Evolutionary conservation across 2,797 vertebrate species (phyloP), one percentile per base, ranked within the genome.

Genomic region (Eutrigla gurnardus): DNA sequence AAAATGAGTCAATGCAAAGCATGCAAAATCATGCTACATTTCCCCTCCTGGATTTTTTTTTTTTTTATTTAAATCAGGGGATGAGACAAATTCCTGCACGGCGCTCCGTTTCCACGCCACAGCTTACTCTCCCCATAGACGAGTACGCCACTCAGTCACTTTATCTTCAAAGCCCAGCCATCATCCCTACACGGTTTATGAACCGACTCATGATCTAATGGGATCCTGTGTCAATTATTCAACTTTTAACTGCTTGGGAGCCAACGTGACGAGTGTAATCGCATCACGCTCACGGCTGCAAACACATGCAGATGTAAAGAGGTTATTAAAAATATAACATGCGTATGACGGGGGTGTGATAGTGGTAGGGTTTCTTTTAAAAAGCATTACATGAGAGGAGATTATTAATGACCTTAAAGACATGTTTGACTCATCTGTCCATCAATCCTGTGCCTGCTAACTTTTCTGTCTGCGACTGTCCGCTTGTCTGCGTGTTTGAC

Each of bases 171-270:
- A 73, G 55, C 70, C 39, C 76, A 70, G 65, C 63, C 40, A 59
- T 75, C 67, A 65, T 62, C 69, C 55, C 42, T 50, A 40, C 60
- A 80, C 2, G 43, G 45, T 75, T 83, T 65, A 77, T 70, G 66
- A 70, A 75, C 42, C 42, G 64, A 74, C 43, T 79, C 47, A 60
- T 73, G 70, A 88, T 84, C 68, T 58, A 76, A 88, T 81, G 66
- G 53, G 25, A 4, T 73, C 50, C 7, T 7, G 7, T 45, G 73
- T 89, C 58, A 81, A 88, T 87, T 81, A 86, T 88, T 88, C 37
- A 79, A 15, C 64, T 52, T 63, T 70, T 59, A 61, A 78, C 82
- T 71, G 53, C 49, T 70, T 39, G 36, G 39, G 35, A 71, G 76
- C 36, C 6, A 35, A 59, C 9, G 3, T 50, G 65, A 78, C 75